Evolutionary conservation across 2,797 vertebrate species (phyloP).

Genomic region (Hemibagrus guttatus): DNA sequence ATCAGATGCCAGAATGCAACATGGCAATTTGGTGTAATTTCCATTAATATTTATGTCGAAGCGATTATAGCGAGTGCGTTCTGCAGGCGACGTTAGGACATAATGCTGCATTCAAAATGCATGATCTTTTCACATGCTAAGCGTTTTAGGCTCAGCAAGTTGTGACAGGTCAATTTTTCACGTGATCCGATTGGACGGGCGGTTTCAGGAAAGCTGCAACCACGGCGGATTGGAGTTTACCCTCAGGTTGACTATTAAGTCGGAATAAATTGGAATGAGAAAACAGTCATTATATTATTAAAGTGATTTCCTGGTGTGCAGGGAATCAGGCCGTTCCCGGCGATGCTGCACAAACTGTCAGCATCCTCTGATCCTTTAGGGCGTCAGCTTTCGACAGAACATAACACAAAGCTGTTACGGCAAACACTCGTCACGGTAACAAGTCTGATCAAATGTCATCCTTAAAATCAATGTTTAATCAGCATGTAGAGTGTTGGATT

Average conservation of each 20-base stretch:
- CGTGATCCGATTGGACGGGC: not conserved
- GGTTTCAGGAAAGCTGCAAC: not conserved
- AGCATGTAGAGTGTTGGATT: not conserved
- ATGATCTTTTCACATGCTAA: conserved; percentile 19
- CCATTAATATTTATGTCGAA: conserved; percentile 44
- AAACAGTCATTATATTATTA: conserved; percentile 29
- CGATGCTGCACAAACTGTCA: not conserved
- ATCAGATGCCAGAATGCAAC: not conserved
- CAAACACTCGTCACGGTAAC: not conserved
- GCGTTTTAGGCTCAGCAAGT: not conserved
- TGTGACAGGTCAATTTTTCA: not conserved
- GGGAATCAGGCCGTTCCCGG: not conserved
- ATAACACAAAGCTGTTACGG: not conserved
- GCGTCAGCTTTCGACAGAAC: not conserved
- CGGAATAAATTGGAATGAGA: conserved; percentile 7
- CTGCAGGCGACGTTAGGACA: not conserved
- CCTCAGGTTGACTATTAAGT: conserved; percentile 4
- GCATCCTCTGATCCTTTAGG: conserved; percentile 8
- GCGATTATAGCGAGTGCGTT: conserved; percentile 15
- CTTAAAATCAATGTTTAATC: not conserved
- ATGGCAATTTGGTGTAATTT: not conserved
- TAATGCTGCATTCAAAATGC: conserved; percentile 36
- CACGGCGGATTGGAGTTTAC: conserved; percentile 5
- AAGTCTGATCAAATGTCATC: not conserved
- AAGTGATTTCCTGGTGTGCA: conserved; percentile 7